Base-by-base conservation (phyloP, 2,797 vertebrate species). In the Siniperca obscura region DNA sequence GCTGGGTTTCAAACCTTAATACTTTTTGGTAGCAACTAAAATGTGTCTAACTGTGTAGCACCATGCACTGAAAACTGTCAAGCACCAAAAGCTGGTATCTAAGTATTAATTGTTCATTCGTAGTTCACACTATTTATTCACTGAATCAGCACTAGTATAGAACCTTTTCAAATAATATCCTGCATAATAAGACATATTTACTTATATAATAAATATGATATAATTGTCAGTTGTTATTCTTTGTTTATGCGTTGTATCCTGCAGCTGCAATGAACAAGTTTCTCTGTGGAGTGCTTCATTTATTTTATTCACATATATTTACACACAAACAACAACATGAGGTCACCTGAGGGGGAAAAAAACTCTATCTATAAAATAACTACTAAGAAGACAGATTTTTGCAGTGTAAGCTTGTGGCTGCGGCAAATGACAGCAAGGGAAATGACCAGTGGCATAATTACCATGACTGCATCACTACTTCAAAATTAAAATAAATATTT, bases 391-490 rank as follows among this genome's bases (percentile, higher is more conserved):
- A 78, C 19, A 1, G 4, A 7, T 50, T 60, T 71, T 30, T 42
- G 62, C 62, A 74, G 21, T 19, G 14, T 53, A 60, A 16, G 36
- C 55, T 78, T 61, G 22, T 48, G 70, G 82, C 66, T 83, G 71
- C 78, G 8, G 71, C 61, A 82, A 81, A 74, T 52, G 30, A 77
- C n/a, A 76, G 44, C 56, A 64, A 60, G 40, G 46, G 50, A 65
- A 42, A 59, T 73, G 69, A 69, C 59, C 64, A 67, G 57, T 48
- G 40, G 17, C 46, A 80, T 68, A 30, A 65, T 34, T 65, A 16
- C 70, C 36, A 48, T 46, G 62, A 21, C 44, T 68, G 66, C 74
- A 80, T 80, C 76, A 77, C 14, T 74, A 70, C 46, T 48, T 30
- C 46, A 74, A 21, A 72, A 50, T 25, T 10, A 44, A 50, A 74